phyloP scores from a whole-genome alignment of 2,888 invertebrate species.

The Cenopis cana region DNA sequence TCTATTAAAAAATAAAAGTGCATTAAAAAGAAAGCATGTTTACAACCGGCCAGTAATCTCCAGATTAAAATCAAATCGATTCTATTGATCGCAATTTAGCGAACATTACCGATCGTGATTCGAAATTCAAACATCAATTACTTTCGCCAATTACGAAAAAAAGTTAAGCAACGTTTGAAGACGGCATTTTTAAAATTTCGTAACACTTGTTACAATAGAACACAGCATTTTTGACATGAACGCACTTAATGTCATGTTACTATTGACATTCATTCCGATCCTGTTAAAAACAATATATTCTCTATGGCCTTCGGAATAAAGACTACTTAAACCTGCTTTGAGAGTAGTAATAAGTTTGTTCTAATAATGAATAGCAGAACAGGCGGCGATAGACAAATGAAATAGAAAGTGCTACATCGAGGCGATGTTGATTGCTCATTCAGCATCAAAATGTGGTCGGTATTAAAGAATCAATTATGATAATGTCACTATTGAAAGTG shows the following conservation, averaged over 20 bases:
- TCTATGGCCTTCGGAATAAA: constrained; percentile 32
- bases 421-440: constrained; percentile 60
- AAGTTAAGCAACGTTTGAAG: constrained; percentile 44
- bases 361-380: constrained; percentile 47
- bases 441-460: constrained; percentile 43
- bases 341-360: constrained; percentile 46
- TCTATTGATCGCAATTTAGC: constrained; percentile 41
- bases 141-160: constrained; percentile 39
- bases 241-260: constrained; percentile 65
- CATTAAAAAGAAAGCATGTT: constrained; percentile 24
- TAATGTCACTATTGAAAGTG: constrained; percentile 47
- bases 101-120: constrained; percentile 35
- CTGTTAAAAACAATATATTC: constrained; percentile 7
- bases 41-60: constrained; percentile 33
- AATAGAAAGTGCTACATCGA: constrained; percentile 65
- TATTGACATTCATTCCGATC: constrained; percentile 47
- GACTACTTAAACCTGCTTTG: constrained; percentile 17
- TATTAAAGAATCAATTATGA: constrained; percentile 35
- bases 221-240: constrained; percentile 62
- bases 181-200: constrained; percentile 58
- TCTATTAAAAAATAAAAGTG: neutral
- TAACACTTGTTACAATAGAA: constrained; percentile 59
- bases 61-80: constrained; percentile 36
- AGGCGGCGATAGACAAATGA: constrained; percentile 61
- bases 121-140: constrained; percentile 40